phyloP scores from a whole-genome alignment of 2,888 invertebrate species.

The Scotopteryx bipunctaria region DNA sequence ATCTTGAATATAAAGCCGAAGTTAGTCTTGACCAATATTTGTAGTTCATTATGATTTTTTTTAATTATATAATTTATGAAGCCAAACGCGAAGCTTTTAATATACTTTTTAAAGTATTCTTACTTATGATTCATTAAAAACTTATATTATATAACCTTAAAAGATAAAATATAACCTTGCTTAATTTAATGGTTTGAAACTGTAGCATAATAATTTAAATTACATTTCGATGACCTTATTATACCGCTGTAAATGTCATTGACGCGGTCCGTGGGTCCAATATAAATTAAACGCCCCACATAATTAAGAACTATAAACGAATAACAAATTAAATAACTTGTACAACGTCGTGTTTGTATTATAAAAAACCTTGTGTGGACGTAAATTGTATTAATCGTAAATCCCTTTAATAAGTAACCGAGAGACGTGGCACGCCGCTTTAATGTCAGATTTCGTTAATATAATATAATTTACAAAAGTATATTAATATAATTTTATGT shows the following conservation, averaged over 20 bases:
- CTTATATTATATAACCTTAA: neutral
- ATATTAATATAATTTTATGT: conserved; percentile 3
- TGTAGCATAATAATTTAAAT: conserved; percentile 5
- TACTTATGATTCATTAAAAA: conserved; percentile 14
- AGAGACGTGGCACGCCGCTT: conserved; percentile 66
- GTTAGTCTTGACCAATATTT: no score
- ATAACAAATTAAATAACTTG: conserved; percentile 78
- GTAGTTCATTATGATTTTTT: no score
- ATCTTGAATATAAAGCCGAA: no score
- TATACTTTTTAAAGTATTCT: no score
- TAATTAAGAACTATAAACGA: conserved; percentile 73
- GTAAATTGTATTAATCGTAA: conserved; percentile 75
- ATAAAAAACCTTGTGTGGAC: conserved; percentile 61
- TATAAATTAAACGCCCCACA: conserved; percentile 64
- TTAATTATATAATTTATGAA: no score
- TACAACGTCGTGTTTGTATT: conserved; percentile 73
- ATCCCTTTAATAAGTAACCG: conserved; percentile 73
- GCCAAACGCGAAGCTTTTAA: no score
- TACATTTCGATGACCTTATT: conserved; percentile 48
- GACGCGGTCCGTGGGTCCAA: conserved; percentile 46
- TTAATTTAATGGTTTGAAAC: conserved; percentile 9
- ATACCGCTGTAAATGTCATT: conserved; percentile 60
- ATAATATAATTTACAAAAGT: conserved; percentile 57
- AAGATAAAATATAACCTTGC: conserved; percentile 8
- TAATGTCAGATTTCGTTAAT: conserved; percentile 75